phyloP scores from a whole-genome alignment of 2,113 vertebrate species.

The Cyanoliseus patagonus region DNA sequence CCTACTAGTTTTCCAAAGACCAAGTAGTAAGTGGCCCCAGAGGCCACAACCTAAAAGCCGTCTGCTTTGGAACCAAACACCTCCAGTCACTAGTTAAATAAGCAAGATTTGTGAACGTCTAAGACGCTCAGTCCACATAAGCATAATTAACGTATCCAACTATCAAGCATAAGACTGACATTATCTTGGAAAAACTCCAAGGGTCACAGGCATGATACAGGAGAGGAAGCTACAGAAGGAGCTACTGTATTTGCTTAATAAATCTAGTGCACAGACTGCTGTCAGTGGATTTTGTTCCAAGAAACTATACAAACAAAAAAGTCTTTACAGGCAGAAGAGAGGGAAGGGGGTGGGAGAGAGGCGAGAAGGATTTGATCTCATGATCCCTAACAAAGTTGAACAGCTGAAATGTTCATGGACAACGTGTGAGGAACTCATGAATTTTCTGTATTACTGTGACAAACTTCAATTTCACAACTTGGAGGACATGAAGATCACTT shows the following conservation, averaged over 20 bases:
- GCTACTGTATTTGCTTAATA: constrained; percentile 43
- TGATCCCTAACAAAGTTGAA: neutral
- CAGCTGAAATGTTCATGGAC: neutral
- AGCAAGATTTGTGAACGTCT: neutral
- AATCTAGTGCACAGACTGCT: constrained; percentile 17
- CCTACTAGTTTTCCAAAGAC: neutral
- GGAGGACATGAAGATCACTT: neutral
- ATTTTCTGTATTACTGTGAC: neutral
- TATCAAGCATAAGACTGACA: constrained; percentile 29
- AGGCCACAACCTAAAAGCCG: neutral
- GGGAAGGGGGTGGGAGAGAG: neutral
- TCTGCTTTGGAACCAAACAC: neutral
- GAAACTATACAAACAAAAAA: constrained; percentile 55
- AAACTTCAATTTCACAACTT: neutral
- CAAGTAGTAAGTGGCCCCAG: neutral
- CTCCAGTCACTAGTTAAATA: neutral
- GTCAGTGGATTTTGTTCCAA: constrained; percentile 45
- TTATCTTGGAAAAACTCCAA: constrained; percentile 48
- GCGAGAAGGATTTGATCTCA: neutral
- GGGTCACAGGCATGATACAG: constrained; percentile 22
- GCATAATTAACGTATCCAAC: constrained; percentile 36
- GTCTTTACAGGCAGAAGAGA: constrained; percentile 16
- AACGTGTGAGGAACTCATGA: neutral
- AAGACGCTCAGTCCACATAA: neutral
- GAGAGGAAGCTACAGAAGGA: constrained; percentile 47